phyloP scores from a whole-genome alignment of 2,113 vertebrate species.

The Serilophus lunatus region DNA sequence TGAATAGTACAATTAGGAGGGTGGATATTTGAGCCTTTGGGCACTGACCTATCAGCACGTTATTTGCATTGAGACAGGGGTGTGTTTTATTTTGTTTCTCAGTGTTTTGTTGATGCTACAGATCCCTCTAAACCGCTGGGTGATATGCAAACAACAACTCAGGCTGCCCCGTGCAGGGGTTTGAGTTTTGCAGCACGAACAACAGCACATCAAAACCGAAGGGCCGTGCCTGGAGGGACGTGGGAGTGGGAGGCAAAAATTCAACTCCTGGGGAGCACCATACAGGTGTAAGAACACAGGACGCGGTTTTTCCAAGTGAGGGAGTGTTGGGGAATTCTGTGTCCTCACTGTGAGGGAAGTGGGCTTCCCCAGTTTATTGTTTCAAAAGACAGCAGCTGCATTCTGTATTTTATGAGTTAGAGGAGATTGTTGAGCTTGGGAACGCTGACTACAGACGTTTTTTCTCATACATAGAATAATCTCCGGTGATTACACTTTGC shows the following conservation, averaged over 20 bases:
- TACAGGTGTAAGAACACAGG: neutral
- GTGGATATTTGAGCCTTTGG: neutral
- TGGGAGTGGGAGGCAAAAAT: neutral
- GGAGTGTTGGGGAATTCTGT: neutral
- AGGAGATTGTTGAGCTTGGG: neutral
- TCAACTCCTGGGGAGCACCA: neutral
- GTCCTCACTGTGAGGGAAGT: neutral
- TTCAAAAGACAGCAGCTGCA: neutral
- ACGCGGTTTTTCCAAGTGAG: fast-evolving
- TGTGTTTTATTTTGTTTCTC: neutral
- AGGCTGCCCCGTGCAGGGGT: neutral
- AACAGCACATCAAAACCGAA: neutral
- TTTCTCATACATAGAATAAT: conserved; percentile 6
- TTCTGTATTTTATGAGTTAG: neutral
- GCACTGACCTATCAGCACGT: neutral
- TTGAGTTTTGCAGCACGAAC: neutral
- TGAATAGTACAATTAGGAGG: neutral
- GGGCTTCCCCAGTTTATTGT: neutral
- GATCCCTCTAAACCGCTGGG: neutral
- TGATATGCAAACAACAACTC: neutral
- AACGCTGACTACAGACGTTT: neutral
- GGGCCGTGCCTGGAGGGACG: neutral
- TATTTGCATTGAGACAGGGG: neutral
- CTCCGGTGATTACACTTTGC: conserved; percentile 27
- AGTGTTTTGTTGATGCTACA: neutral